These are phyloP conservation scores for Channa argus DNA, from an alignment of 2,113 vertebrate species.

Conservation along the genomic window DNA sequence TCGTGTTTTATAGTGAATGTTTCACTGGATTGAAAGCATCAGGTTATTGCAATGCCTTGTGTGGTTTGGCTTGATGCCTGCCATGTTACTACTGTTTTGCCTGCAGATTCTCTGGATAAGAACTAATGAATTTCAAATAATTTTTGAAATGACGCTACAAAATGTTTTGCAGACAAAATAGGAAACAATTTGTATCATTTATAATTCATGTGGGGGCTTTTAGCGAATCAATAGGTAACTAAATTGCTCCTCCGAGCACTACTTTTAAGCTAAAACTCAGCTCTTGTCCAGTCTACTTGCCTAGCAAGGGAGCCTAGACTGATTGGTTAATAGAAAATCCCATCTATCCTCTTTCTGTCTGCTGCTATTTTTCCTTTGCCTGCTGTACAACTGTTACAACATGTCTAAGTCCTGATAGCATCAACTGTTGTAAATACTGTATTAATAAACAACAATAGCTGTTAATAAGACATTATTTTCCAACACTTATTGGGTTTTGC, in stretches of 20 bases:
- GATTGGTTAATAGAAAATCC: slow-evolving; percentile 24
- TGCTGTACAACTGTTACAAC: not conserved
- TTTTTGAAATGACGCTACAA: not conserved
- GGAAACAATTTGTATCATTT: slow-evolving; percentile 24
- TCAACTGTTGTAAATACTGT: not conserved
- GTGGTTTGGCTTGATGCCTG: not conserved
- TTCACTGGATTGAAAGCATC: not conserved
- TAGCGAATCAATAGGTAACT: slow-evolving; percentile 39
- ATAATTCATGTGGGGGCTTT: slow-evolving; percentile 53
- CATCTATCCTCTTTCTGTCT: not conserved
- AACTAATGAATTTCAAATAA: not conserved
- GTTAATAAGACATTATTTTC: not conserved
- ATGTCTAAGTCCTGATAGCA: not conserved
- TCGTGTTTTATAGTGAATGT: not conserved
- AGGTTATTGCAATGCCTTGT: not conserved
- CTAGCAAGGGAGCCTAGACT: not conserved
- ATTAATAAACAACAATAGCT: not conserved
- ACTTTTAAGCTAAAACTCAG: slow-evolving; percentile 1
- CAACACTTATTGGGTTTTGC: not conserved
- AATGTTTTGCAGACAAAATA: slow-evolving; percentile 21
- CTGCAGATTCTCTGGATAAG: not conserved
- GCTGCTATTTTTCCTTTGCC: not conserved
- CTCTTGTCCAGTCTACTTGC: not conserved
- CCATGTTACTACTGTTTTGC: not conserved
- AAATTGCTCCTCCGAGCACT: slow-evolving; percentile 13